Conservation (phyloP, 2,888 invertebrate species). For the Eilema griseolum region DNA sequence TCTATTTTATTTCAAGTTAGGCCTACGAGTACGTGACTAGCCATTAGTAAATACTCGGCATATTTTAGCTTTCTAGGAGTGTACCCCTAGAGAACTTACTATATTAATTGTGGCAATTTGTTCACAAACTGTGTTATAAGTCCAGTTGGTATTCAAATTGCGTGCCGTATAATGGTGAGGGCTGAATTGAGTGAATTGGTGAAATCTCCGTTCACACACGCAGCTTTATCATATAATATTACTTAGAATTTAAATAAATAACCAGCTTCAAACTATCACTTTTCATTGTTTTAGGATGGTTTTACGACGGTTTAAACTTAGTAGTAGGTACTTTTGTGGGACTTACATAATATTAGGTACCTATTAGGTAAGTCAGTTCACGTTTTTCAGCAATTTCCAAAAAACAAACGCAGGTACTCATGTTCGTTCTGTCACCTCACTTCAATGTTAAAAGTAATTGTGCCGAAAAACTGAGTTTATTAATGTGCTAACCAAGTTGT, state of each 20-base stretch:
- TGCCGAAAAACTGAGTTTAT: too few species aligned
- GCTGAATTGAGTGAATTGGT: not conserved
- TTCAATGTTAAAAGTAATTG: too few species aligned
- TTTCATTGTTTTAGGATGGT: not conserved
- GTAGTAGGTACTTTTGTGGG: too few species aligned
- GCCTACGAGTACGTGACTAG: not conserved
- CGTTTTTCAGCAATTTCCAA: too few species aligned
- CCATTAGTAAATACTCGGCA: slow-evolving; percentile 11
- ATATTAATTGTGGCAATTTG: slow-evolving; percentile 16
- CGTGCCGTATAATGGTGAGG: not conserved
- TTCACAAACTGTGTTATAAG: slow-evolving; percentile 2
- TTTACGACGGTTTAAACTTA: too few species aligned
- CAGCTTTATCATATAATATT: too few species aligned
- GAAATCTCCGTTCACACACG: not conserved
- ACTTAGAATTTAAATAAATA: not conserved
- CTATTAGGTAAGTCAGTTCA: too few species aligned
- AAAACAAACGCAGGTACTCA: too few species aligned
- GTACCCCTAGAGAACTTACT: slow-evolving; percentile 3
- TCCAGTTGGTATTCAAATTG: not conserved
- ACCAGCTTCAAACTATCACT: not conserved
- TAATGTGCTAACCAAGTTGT: too few species aligned
- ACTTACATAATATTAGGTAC: too few species aligned
- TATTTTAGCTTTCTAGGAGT: slow-evolving; percentile 19
- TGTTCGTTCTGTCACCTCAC: too few species aligned
- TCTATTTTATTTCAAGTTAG: slow-evolving; percentile 2